Percentiles rank a stretch among this genome's conserved stretches.
Evolutionary conservation across 1,140 invertebrate genomes (phyloP).

Genomic region (Nasonia vitripennis): DNA sequence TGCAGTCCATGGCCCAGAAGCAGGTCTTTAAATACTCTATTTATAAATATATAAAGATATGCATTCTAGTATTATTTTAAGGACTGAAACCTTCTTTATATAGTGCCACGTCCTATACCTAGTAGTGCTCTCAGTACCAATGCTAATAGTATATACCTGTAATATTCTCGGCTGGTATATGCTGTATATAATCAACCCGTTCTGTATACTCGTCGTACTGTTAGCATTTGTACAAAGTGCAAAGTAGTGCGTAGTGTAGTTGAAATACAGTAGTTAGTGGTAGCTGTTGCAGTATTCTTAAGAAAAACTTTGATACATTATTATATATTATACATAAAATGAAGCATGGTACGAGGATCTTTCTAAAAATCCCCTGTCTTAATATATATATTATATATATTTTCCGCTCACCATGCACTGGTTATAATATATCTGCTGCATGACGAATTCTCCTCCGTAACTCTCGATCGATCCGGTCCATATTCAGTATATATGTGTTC

Average conservation of each 20-base stretch:
- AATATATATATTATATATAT: not conserved
- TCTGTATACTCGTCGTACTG: no score
- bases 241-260: not conserved
- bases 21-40: conserved; percentile 85
- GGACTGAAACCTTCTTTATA: conserved; percentile 3
- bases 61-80: conserved; percentile 6
- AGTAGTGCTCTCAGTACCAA: not conserved
- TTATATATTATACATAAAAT: not conserved
- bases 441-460: not conserved
- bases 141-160: not conserved
- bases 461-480: conserved; percentile 15
- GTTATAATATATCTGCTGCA: conserved; percentile 17
- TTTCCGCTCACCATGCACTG: not conserved
- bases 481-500: not conserved
- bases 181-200: no score
- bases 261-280: not conserved
- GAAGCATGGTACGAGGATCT: not conserved
- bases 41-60: conserved; percentile 13
- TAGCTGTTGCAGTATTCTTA: not conserved
- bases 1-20: conserved; percentile 96
- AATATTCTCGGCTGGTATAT: no score
- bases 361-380: not conserved
- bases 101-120: not conserved
- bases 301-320: not conserved
- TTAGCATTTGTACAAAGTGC: no score